These are phyloP conservation scores for Myzus persicae DNA, from an alignment of 1,140 invertebrate species.

Conservation along the genomic window DNA sequence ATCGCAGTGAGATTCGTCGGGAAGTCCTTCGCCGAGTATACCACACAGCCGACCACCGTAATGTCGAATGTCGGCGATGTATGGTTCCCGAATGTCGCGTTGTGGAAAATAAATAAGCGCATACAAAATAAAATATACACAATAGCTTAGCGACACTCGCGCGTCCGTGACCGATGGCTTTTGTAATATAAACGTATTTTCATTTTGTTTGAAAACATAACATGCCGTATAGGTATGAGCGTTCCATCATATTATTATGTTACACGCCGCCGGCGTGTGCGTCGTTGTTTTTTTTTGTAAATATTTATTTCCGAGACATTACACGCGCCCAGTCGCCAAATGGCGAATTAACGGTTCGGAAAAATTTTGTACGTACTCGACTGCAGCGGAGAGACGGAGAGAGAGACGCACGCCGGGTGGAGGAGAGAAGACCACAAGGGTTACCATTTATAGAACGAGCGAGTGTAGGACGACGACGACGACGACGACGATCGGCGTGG, in stretches of 20 bases:
- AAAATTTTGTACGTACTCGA: neutral
- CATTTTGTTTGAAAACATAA: neutral
- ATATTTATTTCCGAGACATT: slow-evolving; percentile 33
- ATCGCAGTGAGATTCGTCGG: neutral
- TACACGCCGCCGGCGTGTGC: neutral
- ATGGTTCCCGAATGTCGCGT: slow-evolving; percentile 8
- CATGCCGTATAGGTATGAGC: too few relatives aligned
- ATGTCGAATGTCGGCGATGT: neutral
- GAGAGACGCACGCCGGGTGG: neutral
- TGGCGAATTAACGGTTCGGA: slow-evolving; percentile 41
- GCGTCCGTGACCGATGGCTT: neutral
- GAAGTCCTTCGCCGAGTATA: neutral
- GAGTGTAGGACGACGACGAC: slow-evolving; percentile 23
- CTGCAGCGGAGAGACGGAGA: too few relatives aligned
- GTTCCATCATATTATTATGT: neutral
- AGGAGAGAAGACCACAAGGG: neutral
- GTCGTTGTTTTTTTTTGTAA: neutral
- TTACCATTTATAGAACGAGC: slow-evolving; percentile 54
- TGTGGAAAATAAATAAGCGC: neutral
- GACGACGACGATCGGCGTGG: slow-evolving; percentile 24
- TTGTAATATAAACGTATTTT: neutral
- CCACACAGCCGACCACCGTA: neutral
- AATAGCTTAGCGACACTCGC: neutral
- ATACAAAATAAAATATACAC: neutral
- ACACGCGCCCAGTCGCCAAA: neutral